Percentiles rank a stretch among this genome's conserved stretches.
phyloP scores from a whole-genome alignment of 1,140 invertebrate species.

The Euborellia annulipes region DNA sequence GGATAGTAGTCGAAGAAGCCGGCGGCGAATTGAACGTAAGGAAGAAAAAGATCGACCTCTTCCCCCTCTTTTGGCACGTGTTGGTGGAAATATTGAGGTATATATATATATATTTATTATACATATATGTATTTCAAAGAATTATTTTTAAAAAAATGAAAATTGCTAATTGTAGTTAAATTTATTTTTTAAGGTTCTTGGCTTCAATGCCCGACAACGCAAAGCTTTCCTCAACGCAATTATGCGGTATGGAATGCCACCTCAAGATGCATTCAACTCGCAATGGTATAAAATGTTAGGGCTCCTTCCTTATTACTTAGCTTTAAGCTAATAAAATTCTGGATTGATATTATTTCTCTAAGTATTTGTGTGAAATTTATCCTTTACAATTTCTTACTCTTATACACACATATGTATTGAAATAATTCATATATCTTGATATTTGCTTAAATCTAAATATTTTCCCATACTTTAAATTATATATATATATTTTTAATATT shows the following conservation, averaged over 20 bases:
- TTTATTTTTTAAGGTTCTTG: conserved; percentile 52
- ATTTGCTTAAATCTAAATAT: no score
- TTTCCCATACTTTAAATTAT: background rate
- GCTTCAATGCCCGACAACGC: conserved; percentile 97
- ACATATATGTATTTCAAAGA: no score
- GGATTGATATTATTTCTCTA: no score
- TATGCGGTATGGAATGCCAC: conserved; percentile 99
- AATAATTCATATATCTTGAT: no score
- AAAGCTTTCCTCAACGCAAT: conserved; percentile 99
- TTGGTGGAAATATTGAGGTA: conserved; percentile 96
- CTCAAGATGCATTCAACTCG: conserved; percentile 92
- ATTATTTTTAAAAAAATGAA: no score
- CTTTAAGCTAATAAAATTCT: no score
- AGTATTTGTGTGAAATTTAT: no score
- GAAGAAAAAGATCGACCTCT: conserved; percentile 85
- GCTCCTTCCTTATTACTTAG: no score
- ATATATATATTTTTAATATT: conserved; percentile 11
- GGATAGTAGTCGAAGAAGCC: conserved; percentile 47
- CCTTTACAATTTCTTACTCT: no score
- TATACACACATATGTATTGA: no score
- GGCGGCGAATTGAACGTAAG: conserved; percentile 61
- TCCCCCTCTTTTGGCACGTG: conserved; percentile 86
- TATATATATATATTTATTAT: conserved; percentile 22
- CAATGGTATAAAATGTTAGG: conserved; percentile 64
- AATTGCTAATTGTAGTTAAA: no score